Base-by-base conservation (phyloP, 2,797 vertebrate species). In the Sternarchorhynchus goeldii region DNA sequence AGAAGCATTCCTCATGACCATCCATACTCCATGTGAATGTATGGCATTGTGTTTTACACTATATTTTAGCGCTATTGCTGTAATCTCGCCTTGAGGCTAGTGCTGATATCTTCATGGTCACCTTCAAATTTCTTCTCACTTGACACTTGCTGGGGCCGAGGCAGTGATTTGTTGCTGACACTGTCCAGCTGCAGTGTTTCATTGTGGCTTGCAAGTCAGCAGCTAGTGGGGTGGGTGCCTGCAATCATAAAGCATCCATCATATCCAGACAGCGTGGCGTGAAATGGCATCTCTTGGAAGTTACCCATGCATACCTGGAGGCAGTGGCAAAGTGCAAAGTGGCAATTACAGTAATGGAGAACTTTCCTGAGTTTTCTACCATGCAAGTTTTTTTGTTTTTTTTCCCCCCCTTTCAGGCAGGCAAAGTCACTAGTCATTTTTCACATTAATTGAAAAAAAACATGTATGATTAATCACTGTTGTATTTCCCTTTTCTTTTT, bases 371-470 rank as follows among this genome's bases (percentile, higher is more conserved):
- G 53, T 68, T 79, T 76, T 69, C 25, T 65, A 79, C 69, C 58
- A 62, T 65, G 39, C 70, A 60, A 39, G 18, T 31, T n/a, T 39
- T 74, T 76, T 67, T 29, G 36, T n/a, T 39, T 74, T 76, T 67
- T 29, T 71, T 76, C n/a, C n/a, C 25, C 25, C 25, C 25, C 32
- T 65, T 36, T 39, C 10, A 21, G 58, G 70, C 68, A 41, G 25
- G 32, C 73, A 12, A 39, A 75, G 65, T 80, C 77, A 76, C 63
- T 55, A 68, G 72, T 41, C 60, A 79, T 85, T 80, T 82, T 83
- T 83, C 81, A 85, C 76, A 71, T 83, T 83, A 79, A 84, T 84
- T 78, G 65, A 76, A 85, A 72, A 84, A 78, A 73, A 70, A 53
- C 75, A 63, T 65, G 41, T 68, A 63, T 68, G 65, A 77, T 83